phyloP scores from a whole-genome alignment of 2,797 vertebrate species.

The Podarcis siculus region DNA sequence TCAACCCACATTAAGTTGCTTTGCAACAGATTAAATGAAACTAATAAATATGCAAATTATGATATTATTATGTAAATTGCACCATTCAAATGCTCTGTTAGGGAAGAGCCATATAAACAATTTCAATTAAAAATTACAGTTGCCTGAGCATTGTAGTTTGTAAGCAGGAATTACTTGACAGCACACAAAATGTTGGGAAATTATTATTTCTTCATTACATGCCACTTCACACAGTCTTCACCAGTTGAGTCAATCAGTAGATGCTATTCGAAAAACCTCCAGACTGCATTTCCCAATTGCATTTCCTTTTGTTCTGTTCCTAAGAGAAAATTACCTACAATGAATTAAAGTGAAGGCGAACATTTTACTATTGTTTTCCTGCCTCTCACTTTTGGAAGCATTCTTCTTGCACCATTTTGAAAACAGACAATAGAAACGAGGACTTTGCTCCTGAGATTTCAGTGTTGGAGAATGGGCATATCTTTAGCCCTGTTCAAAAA shows the following conservation, averaged over 20 bases:
- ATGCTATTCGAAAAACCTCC: not conserved
- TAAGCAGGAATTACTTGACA: conserved; percentile 42
- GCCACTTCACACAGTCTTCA: not conserved
- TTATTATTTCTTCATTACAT: conserved; percentile 36
- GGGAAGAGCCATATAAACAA: conserved; percentile 10
- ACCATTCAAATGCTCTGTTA: conserved; percentile 21
- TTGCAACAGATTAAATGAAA: conserved; percentile 53
- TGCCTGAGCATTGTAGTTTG: conserved; percentile 29
- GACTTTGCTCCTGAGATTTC: not conserved
- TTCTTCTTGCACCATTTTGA: not conserved
- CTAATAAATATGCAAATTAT: conserved; percentile 59
- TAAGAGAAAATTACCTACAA: not conserved
- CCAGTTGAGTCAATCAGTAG: not conserved
- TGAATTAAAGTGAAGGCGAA: not conserved
- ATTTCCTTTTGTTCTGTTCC: conserved; percentile 23
- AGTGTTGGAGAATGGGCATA: not conserved
- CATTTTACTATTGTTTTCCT: not conserved
- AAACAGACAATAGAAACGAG: not conserved
- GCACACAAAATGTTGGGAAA: conserved; percentile 20
- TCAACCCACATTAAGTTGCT: conserved; percentile 45
- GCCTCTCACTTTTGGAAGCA: not conserved
- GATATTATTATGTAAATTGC: conserved; percentile 52
- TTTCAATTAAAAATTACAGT: conserved; percentile 46
- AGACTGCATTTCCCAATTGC: not conserved
- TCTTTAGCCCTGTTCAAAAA: not conserved